These are phyloP conservation scores for Schizaphis graminum DNA, from an alignment of 2,888 invertebrate species.

Conservation along the genomic window DNA sequence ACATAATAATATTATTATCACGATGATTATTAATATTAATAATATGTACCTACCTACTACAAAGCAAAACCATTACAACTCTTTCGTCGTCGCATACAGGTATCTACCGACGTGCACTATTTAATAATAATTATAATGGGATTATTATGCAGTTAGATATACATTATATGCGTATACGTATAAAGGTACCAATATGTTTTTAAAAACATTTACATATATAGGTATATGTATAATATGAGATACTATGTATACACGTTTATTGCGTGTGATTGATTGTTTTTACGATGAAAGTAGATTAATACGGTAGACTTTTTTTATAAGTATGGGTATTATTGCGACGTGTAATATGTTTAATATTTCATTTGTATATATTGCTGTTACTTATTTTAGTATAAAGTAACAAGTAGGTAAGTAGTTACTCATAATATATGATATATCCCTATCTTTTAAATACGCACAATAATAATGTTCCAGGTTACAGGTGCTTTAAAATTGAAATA, in stretches of 20 bases:
- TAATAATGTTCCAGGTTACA: not conserved
- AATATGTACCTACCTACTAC: not conserved
- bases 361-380: not conserved
- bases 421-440: not conserved
- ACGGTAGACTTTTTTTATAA: not conserved
- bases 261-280: constrained; percentile 8
- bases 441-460: not conserved
- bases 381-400: not conserved
- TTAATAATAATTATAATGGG: constrained; percentile 25
- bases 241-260: not conserved
- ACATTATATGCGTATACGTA: not conserved
- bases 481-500: not conserved
- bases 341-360: not conserved
- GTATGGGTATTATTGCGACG: not conserved
- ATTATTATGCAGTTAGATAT: constrained; percentile 19
- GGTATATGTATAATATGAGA: not conserved
- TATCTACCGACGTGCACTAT: not conserved
- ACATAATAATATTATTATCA: not conserved
- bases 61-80: not conserved
- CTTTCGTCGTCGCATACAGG: not conserved
- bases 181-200: not conserved
- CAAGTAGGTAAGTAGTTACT: not conserved
- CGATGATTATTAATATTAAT: not conserved
- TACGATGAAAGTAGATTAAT: not conserved
- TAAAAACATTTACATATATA: not conserved